These are phyloP conservation scores for Latrodectus elegans DNA, from an alignment of 2,888 invertebrate genomes.

Conservation along the genomic window DNA sequence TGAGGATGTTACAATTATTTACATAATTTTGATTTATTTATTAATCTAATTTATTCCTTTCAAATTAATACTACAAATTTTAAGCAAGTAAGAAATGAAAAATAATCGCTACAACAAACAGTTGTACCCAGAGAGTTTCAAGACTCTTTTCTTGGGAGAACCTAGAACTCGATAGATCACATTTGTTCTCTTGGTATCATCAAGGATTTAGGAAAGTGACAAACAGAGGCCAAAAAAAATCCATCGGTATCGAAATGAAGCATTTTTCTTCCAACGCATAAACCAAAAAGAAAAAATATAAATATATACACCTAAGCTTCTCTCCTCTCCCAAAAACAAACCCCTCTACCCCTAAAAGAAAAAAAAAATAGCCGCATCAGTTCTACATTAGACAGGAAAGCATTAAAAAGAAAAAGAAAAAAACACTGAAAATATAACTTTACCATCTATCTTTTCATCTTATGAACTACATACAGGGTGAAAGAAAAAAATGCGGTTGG, in stretches of 20 bases:
- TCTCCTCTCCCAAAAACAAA: conserved; percentile 6
- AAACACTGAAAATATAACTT: conserved; percentile 33
- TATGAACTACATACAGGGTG: conserved; percentile 7
- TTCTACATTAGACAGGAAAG: conserved; percentile 44
- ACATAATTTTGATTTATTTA: no score
- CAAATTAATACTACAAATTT: no score
- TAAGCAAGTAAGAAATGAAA: neutral
- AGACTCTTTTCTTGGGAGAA: neutral
- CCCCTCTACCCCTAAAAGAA: conserved; percentile 6
- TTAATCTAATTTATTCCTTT: no score
- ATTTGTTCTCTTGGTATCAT: conserved; percentile 58
- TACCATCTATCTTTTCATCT: conserved; percentile 46
- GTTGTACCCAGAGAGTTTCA: neutral
- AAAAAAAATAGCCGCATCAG: conserved; percentile 27
- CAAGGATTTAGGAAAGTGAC: conserved; percentile 64
- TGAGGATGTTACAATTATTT: no score
- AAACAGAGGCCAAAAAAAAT: conserved; percentile 40
- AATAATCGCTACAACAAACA: neutral
- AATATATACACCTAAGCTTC: no score
- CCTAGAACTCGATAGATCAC: conserved; percentile 32
- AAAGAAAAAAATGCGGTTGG: neutral
- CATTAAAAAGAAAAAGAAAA: neutral
- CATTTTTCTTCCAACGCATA: conserved; percentile 39
- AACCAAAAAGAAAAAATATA: neutral
- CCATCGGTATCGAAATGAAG: conserved; percentile 46